Conservation (phyloP, 2,113 vertebrate species). For the Centropus bengalensis region DNA sequence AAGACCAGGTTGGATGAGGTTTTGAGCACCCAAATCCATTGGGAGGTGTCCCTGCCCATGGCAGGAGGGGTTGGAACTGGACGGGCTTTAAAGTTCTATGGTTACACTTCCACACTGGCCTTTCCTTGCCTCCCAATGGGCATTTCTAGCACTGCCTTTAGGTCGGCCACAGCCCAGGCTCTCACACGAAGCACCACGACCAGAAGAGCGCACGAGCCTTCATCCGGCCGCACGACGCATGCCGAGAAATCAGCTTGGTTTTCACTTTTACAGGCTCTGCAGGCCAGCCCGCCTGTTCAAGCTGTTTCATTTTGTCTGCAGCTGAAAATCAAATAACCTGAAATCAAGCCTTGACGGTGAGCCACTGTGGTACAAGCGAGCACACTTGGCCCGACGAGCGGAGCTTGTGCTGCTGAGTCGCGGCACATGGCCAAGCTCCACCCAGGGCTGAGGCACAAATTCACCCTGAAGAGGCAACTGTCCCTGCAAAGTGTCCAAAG, state of each 20-base stretch:
- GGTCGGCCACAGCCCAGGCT: neutral
- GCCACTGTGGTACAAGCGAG: neutral
- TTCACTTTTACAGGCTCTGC: conserved; percentile 12
- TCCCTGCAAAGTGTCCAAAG: neutral
- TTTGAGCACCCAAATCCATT: too few relatives aligned
- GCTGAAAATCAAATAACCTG: conserved; percentile 22
- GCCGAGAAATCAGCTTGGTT: neutral
- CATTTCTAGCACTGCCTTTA: neutral
- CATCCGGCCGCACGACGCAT: accelerated
- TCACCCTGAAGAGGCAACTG: neutral
- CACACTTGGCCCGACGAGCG: neutral
- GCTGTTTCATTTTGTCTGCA: conserved; percentile 66
- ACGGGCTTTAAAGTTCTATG: too few relatives aligned
- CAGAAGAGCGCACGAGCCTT: neutral
- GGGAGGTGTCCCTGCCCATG: too few relatives aligned
- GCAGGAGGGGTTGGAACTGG: too few relatives aligned
- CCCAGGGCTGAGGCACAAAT: neutral
- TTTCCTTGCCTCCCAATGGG: neutral
- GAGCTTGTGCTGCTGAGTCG: neutral
- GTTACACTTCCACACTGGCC: neutral
- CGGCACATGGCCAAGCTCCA: neutral
- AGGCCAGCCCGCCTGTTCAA: conserved; percentile 38
- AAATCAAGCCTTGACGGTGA: neutral
- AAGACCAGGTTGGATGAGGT: too few relatives aligned
- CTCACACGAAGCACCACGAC: neutral